Base-by-base conservation (phyloP, 2,113 vertebrate species). In the Limanda limanda region DNA sequence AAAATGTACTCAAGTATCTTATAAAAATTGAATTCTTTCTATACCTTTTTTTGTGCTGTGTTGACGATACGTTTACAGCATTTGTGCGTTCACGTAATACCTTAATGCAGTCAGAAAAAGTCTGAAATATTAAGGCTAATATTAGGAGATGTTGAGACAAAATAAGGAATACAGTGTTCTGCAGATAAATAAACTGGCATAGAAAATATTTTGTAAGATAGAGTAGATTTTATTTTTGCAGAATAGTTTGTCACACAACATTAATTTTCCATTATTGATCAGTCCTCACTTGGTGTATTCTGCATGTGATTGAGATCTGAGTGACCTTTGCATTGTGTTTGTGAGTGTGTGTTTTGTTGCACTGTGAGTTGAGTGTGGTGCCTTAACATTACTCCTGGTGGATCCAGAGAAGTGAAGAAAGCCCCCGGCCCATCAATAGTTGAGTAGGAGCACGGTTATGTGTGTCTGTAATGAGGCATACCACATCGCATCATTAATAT, bases 371-470 rank as follows among this genome's bases (percentile, higher is more conserved):
- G 62, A 42, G 65, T 59, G 79, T 8, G 59, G 67, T 86, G 83
- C 68, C 79, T 74, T 80, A 79, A 77, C 59, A 78, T 88, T 85
- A 79, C 86, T 91, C 88, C 77, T 85, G 76, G 68, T 82, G 72
- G 81, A 86, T 78, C 63, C 63, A 72, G 76, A 82, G 88, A 89
- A 79, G 84, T 86, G 78, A 83, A 89, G 73, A 85, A 88, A 88
- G 85, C 86, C 84, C 85, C 45, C 64, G 90, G 89, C 91, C 88
- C 93, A 94, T 95, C 93, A 94, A 94, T 94, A 94, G 86, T 94
- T 93, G 88, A 94, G 85, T 74, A 89, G 90, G 35, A 87, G 85
- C 55, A 72, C 54, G 42, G 91, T 88, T 82, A 86, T 93, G 89
- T 91, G 89, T 88, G 83, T 87, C 88, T 86, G 88, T 94, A 94